Percentiles rank a stretch among this genome's conserved stretches.
phyloP scores from a whole-genome alignment of 2,113 vertebrate genomes.

The Lepus timidus region DNA sequence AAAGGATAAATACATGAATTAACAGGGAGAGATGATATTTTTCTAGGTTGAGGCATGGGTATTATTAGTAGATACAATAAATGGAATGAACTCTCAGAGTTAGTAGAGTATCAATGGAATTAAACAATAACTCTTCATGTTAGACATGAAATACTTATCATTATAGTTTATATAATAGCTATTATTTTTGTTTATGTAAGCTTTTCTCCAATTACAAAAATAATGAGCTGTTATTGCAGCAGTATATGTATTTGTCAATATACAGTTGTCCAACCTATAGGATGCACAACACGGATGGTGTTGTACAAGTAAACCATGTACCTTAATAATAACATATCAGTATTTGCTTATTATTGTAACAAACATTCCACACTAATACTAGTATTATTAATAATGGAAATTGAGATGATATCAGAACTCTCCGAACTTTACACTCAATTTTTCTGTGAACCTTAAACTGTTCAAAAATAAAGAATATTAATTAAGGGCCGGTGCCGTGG shows the following conservation, averaged over 20 bases:
- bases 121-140: neutral
- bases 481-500: too few relatives aligned
- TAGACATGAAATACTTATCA: neutral
- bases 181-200: neutral
- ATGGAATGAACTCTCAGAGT: slow-evolving; percentile 26
- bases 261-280: neutral
- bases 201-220: slow-evolving; percentile 35
- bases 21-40: slow-evolving; percentile 27
- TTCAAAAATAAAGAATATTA: neutral
- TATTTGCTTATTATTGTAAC: neutral
- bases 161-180: neutral
- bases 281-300: neutral
- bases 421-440: neutral
- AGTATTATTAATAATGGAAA: neutral
- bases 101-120: slow-evolving; percentile 21
- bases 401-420: neutral
- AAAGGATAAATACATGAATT: slow-evolving; percentile 43
- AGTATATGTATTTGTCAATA: neutral
- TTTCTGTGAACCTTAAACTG: neutral
- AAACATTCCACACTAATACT: neutral
- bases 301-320: neutral
- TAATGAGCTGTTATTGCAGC: neutral
- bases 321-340: neutral
- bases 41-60: slow-evolving; percentile 38
- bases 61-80: slow-evolving; percentile 59